Percentiles rank a stretch among this genome's conserved stretches.
phyloP scores from a whole-genome alignment of 2,888 invertebrate genomes.

The Eumerus sabulonum region DNA sequence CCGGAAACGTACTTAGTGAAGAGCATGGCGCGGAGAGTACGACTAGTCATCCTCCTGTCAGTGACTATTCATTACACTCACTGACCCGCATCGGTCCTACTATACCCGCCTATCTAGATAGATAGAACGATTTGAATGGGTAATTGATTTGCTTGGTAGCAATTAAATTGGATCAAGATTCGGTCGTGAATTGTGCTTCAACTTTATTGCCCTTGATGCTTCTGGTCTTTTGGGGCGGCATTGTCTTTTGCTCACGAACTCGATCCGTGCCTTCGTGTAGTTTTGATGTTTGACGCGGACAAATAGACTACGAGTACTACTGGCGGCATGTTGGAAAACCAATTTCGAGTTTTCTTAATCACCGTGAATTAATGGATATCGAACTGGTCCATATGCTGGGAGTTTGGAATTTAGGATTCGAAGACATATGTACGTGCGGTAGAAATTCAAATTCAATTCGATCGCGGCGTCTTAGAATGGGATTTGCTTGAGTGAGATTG shows the following conservation, averaged over 20 bases:
- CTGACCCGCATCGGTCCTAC: constrained; percentile 12
- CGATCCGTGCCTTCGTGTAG: constrained; percentile 31
- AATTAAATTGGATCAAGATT: constrained; percentile 52
- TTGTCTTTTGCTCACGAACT: constrained; percentile 3
- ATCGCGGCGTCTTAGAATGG: background rate
- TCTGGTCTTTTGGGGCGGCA: constrained; percentile 18
- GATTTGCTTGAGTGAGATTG: constrained; percentile 18
- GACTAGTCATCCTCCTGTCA: constrained; percentile 43
- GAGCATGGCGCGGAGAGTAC: constrained; percentile 2
- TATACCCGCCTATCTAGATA: background rate
- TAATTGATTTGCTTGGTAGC: constrained; percentile 53
- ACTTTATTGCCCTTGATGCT: background rate
- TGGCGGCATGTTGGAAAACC: constrained; percentile 21
- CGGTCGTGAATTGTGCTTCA: background rate
- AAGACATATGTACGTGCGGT: constrained; percentile 41
- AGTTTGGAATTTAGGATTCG: constrained; percentile 40
- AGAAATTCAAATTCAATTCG: constrained; percentile 35
- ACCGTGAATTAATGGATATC: constrained; percentile 55
- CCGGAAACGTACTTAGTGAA: constrained; percentile 39
- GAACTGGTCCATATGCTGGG: constrained; percentile 36
- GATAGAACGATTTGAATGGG: constrained; percentile 47
- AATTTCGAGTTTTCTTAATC: constrained; percentile 39
- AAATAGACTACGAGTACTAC: constrained; percentile 30
- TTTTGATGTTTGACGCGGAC: constrained; percentile 31
- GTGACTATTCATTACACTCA: constrained; percentile 39